Conservation (phyloP, 2,113 vertebrate genomes). For the Noturus placidus region DNA sequence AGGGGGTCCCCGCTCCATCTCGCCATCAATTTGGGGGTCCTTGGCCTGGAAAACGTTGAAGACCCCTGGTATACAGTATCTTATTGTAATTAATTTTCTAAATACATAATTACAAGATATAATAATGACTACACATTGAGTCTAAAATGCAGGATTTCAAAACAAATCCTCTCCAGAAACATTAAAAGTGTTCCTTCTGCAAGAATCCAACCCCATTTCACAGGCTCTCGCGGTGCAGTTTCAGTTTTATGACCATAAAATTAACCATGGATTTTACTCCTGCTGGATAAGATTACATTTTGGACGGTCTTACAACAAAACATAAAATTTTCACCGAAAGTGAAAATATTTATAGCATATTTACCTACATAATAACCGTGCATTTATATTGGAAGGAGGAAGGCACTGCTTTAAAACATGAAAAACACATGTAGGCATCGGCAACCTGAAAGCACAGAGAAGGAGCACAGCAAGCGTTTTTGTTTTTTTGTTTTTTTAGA, state of each 20-base stretch:
- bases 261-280: constrained; percentile 38
- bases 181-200: constrained; percentile 30
- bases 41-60: too few species aligned
- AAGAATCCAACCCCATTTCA: constrained; percentile 45
- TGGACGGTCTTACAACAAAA: constrained; percentile 37
- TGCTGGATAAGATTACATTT: constrained; percentile 42
- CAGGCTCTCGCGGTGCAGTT: constrained; percentile 22
- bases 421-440: constrained; percentile 27
- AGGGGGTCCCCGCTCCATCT: too few species aligned
- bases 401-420: constrained; percentile 3
- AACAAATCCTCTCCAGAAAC: constrained; percentile 28
- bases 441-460: constrained; percentile 25
- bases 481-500: background rate
- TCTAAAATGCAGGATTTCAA: constrained; percentile 28
- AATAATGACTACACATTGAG: background rate
- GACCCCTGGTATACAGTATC: background rate
- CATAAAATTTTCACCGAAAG: constrained; percentile 24
- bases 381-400: constrained; percentile 13
- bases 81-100: background rate
- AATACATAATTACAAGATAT: background rate
- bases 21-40: too few species aligned
- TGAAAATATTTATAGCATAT: constrained; percentile 41
- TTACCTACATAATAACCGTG: constrained; percentile 28
- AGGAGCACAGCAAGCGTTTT: background rate
- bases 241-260: constrained; percentile 47